Evolutionary conservation across 2,113 vertebrate genomes (phyloP), one percentile per base, ranked within the genome.

Genomic region (Lates calcarifer): DNA sequence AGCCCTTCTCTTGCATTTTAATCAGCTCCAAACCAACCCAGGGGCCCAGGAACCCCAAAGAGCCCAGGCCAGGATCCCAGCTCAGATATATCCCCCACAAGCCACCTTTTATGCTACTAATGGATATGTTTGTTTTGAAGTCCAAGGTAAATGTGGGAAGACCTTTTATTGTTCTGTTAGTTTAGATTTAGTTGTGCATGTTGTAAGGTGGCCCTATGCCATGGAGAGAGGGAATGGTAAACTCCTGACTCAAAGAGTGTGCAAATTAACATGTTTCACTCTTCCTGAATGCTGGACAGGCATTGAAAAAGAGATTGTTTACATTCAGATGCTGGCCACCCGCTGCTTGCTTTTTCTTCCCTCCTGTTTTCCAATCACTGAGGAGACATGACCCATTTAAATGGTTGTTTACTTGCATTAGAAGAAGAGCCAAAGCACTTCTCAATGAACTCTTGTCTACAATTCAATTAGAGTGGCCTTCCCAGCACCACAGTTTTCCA

Each of bases 371-470:
- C 87, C 89, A 71, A 93, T 93, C 77, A 87, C 87, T 81, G 84
- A 84, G 82, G 84, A 95, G 91, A 94, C 94, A 93, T 94, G 94
- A 95, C 94, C 94, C 93, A 92, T 94, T 95, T 95, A 93, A 95
- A 94, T 91, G 93, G 93, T 94, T 95, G 94, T 95, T 95, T 95
- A 95, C 94, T 95, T 95, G 93, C 89, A 94, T 94, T 92, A 90
- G 94, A 94, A 91, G 85, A 91, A 88, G 90, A 87, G 92, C 92
- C 91, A 94, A 95, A 91, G 90, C 83, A 84, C 92, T 94, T 86
- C 93, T 95, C 94, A 95, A 95, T 95, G 94, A 94, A 94, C 93
- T 95, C 94, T 95, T 95, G 95, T 95, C 94, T 95, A 95, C 94
- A 94, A 95, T 95, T 95, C 91, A 95, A 95, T 95, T 95, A 95